Base-by-base conservation (phyloP, 1,140 invertebrate genomes). In the Drosophila albomicans region DNA sequence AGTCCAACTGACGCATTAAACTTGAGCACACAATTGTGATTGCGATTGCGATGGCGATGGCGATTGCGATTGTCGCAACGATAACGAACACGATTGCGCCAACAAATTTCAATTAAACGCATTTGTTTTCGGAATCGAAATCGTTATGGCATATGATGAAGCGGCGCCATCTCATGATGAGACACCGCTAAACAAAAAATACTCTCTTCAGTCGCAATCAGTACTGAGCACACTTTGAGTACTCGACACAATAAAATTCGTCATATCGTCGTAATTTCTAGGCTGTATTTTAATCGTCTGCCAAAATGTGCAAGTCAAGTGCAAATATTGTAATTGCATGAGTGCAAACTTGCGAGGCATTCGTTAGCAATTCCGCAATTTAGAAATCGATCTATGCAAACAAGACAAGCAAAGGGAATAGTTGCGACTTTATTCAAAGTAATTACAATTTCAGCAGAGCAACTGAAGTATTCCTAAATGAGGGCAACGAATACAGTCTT, bases 1-100 rank as follows among this genome's bases (percentile, higher is more conserved):
- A 85, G 84, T 82, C 59, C 84, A 64, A 77, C 45, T 67, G 48
- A 41, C 73, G 68, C 76, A 88, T 87, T 87, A 88, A 88, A 88
- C 82, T 87, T 87, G 84, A 88, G 32, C 20, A 56, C 46, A 48
- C 16, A 38, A 68, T 68, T 30, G 8, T 10, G 30, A 32, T 8
- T 7, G 13, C n/a, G 46, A 68, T 68, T 16, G 7, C 32, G 30
- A 30, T 6, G 32, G n/a, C 11, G 15, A 13, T 7, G n/a, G 8
- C 49, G 49, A 52, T 30, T 25, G 16, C 63, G 45, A 67, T 67
- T 25, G 35, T 35, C 57, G 58, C 58, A 45, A 67, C 63, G 70
- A 72, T 65, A 16, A 51, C 61, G 45, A 48, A n/a, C 28, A 45
- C 57, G 41, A 10, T 62, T 51, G 15, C 25, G 43, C 32, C 32